phyloP scores from a whole-genome alignment of 2,113 vertebrate species.

The Semicossyphus pulcher region DNA sequence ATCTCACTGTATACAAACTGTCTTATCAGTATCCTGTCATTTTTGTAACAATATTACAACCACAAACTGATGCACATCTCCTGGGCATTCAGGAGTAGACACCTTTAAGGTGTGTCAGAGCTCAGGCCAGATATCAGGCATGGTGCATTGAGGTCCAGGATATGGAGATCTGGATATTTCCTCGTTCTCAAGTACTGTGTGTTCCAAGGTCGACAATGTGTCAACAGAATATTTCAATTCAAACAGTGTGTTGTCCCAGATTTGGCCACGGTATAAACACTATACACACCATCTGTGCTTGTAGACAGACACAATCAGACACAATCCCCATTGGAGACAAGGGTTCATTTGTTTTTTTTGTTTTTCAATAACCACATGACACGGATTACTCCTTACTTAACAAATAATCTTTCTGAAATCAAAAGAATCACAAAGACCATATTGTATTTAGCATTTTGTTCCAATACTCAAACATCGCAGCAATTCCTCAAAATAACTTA shows the following conservation, averaged over 20 bases:
- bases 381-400: neutral
- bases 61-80: neutral
- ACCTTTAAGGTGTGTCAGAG: neutral
- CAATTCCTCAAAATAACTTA: conserved; percentile 1
- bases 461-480: neutral
- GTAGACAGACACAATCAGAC: neutral
- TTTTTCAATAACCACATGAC: neutral
- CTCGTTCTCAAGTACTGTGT: neutral
- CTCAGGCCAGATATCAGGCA: neutral
- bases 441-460: neutral
- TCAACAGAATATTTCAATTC: neutral
- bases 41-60: too few relatives aligned
- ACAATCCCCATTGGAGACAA: neutral
- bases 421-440: neutral
- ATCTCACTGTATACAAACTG: too few relatives aligned
- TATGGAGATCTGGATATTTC: neutral
- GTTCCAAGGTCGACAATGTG: neutral
- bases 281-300: neutral
- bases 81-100: too few relatives aligned
- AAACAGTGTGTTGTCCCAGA: neutral
- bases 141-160: neutral
- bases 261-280: neutral
- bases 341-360: neutral
- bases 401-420: neutral
- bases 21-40: too few relatives aligned